These are phyloP conservation scores for Siderastrea siderea DNA, from an alignment of 92 coral and sea anemone species.

Conservation along the genomic window DNA sequence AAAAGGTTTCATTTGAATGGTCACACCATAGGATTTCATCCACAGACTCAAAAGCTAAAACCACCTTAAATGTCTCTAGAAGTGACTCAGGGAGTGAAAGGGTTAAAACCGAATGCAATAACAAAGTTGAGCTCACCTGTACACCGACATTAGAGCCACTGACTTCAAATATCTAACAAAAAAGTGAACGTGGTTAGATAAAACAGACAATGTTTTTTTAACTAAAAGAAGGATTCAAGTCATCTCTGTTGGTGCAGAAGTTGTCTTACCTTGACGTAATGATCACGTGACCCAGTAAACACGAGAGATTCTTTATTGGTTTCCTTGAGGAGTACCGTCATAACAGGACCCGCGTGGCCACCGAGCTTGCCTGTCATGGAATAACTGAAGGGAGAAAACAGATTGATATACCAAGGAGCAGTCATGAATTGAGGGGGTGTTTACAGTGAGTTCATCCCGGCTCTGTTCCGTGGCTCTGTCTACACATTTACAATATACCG, in stretches of 20 bases:
- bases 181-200: not conserved
- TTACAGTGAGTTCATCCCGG: no score
- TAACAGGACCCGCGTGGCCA: slow-evolving; percentile 97
- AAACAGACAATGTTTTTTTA: no score
- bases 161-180: slow-evolving; percentile 87
- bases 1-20: no score
- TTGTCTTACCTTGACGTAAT: slow-evolving; percentile 90
- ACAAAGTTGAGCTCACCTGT: slow-evolving; percentile 68
- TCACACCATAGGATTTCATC: no score
- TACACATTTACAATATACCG: no score
- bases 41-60: no score
- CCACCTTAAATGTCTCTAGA: no score
- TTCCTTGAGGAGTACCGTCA: slow-evolving; percentile 84
- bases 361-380: slow-evolving; percentile 97
- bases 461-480: no score
- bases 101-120: not conserved
- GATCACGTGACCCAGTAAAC: slow-evolving; percentile 97
- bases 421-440: not conserved
- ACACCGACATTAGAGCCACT: slow-evolving; percentile 87
- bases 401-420: not conserved
- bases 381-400: slow-evolving; percentile 59
- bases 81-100: not conserved
- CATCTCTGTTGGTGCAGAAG: no score
- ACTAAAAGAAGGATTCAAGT: no score
- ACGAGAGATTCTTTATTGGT: slow-evolving; percentile 81